These are phyloP conservation scores for Leptobrachium leishanense DNA, from an alignment of 2,113 vertebrate genomes.

Conservation along the genomic window DNA sequence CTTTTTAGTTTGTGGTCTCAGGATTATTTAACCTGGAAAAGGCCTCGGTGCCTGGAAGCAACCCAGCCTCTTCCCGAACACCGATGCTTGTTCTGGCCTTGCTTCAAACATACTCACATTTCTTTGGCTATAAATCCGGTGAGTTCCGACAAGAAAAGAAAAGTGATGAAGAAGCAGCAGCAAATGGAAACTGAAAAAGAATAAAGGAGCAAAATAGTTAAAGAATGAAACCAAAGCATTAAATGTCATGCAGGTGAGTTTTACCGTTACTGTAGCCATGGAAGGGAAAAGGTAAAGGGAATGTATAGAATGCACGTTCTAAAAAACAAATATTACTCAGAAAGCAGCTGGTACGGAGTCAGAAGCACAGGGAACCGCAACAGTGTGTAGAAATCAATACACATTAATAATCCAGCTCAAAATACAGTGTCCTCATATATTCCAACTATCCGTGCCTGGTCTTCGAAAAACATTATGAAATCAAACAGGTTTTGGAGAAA, in stretches of 20 bases:
- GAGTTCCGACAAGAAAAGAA: constrained; percentile 97
- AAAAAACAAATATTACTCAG: constrained; percentile 23
- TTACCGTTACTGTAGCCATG: not conserved
- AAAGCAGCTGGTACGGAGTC: constrained; percentile 11
- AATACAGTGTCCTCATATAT: too few species aligned
- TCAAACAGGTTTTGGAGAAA: too few species aligned
- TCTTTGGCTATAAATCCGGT: constrained; percentile 97
- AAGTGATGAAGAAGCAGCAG: constrained; percentile 97
- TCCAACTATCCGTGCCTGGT: too few species aligned
- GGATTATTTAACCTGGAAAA: too few species aligned
- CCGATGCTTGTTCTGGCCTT: not conserved
- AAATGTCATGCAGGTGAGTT: not conserved
- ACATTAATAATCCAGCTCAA: too few species aligned
- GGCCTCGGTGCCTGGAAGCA: too few species aligned
- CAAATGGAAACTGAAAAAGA: constrained; percentile 90
- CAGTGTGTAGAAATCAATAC: too few species aligned
- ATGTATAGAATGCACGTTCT: not conserved
- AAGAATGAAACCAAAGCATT: constrained; percentile 6
- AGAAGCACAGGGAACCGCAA: not conserved
- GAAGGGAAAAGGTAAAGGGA: not conserved
- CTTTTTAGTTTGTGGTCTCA: too few species aligned
- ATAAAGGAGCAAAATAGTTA: constrained; percentile 30
- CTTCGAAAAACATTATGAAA: too few species aligned
- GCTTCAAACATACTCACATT: constrained; percentile 85
- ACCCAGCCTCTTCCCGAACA: too few species aligned